phyloP scores from a whole-genome alignment of 2,113 vertebrate genomes.

The Neodon shergylaensis region DNA sequence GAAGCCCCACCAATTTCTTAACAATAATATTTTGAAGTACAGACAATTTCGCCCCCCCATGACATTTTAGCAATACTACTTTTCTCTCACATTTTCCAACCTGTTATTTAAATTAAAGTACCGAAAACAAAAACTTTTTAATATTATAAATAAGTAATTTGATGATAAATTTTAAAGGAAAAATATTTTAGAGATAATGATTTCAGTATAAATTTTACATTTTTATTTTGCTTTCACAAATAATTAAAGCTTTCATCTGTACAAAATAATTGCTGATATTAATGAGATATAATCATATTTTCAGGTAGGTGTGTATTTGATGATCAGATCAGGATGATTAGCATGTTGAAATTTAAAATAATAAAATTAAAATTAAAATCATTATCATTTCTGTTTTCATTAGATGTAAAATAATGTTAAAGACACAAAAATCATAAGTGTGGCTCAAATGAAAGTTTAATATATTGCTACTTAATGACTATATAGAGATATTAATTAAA shows the following conservation, averaged over 20 bases:
- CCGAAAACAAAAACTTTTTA: neutral
- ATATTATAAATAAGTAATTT: neutral
- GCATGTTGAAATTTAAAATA: neutral
- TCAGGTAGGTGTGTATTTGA: neutral
- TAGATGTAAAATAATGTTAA: neutral
- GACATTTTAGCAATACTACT: neutral
- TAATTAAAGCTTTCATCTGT: neutral
- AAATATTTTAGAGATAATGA: neutral
- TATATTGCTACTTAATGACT: neutral
- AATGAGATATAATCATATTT: neutral
- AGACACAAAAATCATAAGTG: neutral
- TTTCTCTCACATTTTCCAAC: neutral
- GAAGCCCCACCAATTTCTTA: neutral
- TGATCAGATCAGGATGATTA: neutral
- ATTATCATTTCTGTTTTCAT: neutral
- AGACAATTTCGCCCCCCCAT: neutral
- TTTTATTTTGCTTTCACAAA: neutral
- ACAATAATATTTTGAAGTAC: neutral
- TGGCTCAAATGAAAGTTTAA: neutral
- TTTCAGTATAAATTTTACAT: neutral
- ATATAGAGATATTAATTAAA: neutral
- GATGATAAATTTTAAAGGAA: neutral
- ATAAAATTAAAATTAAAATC: neutral
- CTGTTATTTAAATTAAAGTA: neutral
- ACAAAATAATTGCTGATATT: neutral